Conservation (phyloP, 2,113 vertebrate species). For the Callithrix jacchus region DNA sequence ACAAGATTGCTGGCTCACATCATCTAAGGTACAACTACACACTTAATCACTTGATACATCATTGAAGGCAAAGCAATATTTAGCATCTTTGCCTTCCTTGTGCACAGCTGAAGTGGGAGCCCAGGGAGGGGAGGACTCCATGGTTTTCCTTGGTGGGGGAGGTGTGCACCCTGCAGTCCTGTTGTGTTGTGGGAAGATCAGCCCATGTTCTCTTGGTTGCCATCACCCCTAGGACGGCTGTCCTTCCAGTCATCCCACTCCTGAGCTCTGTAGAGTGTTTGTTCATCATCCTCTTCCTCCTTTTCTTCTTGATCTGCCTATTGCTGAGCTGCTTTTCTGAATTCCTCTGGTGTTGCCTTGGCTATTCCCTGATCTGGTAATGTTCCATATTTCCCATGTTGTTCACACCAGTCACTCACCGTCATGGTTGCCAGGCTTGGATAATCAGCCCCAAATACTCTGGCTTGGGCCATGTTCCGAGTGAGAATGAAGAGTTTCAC, state of each 20-base stretch:
- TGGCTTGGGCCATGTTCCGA: no score
- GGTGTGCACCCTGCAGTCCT: not conserved
- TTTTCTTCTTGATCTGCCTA: no score
- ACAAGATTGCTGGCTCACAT: slow-evolving; percentile 4
- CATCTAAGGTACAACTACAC: not conserved
- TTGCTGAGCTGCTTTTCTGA: no score
- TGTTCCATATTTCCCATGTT: no score
- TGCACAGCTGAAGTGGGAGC: not conserved
- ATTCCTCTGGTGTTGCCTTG: no score
- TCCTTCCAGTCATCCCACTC: slow-evolving; percentile 98
- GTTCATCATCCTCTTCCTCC: not conserved
- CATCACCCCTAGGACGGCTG: slow-evolving; percentile 92
- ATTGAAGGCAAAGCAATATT: slow-evolving; percentile 19
- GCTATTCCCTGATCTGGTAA: no score
- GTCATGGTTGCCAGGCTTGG: no score
- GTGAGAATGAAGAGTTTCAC: no score
- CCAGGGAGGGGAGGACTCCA: not conserved
- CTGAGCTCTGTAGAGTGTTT: slow-evolving; percentile 85
- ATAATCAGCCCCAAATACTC: no score
- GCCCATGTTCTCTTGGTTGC: slow-evolving; percentile 97
- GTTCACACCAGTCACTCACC: no score
- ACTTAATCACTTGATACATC: slow-evolving; percentile 48
- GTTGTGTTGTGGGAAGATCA: slow-evolving; percentile 71
- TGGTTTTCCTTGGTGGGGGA: slow-evolving; percentile 22
- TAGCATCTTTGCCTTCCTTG: not conserved